Evolutionary conservation across 2,888 invertebrate species (phyloP).

Genomic region (Cosmorhoe ocellata): DNA sequence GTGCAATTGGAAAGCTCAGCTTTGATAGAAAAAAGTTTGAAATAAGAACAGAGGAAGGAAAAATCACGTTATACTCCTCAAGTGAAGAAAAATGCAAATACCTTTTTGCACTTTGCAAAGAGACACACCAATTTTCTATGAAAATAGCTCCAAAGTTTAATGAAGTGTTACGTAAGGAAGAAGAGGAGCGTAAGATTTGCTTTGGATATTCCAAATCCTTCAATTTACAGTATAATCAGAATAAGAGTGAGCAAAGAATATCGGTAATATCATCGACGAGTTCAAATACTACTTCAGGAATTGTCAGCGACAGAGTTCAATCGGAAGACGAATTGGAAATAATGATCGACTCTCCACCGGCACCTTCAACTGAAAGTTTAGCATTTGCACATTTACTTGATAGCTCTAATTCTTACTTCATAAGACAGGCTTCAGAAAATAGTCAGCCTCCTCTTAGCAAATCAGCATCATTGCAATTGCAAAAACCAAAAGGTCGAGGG

Average conservation of each 20-base stretch:
- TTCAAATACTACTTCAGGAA: constrained; percentile 98
- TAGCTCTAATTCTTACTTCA: constrained; percentile 77
- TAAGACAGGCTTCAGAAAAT: constrained; percentile 59
- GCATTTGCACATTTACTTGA: constrained; percentile 90
- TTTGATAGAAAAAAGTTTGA: constrained; percentile 99
- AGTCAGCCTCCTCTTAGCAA: constrained; percentile 57
- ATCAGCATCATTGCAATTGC: constrained; percentile 66
- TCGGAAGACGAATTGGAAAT: constrained; percentile 97
- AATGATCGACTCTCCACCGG: constrained; percentile 91
- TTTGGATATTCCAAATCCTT: constrained; percentile 87
- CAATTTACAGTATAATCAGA: constrained; percentile 83
- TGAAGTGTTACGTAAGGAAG: constrained; percentile 91
- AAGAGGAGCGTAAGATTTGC: constrained; percentile 87
- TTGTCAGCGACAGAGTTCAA: constrained; percentile 97
- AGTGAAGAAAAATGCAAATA: constrained; percentile 97
- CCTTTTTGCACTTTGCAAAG: constrained; percentile 92
- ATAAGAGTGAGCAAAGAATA: constrained; percentile 90
- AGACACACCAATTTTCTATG: constrained; percentile 98
- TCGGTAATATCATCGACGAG: constrained; percentile 96
- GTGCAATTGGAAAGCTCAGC: constrained; percentile 96
- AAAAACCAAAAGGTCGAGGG: constrained; percentile 56
- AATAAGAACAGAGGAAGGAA: constrained; percentile 94
- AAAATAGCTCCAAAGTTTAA: constrained; percentile 92
- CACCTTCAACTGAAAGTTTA: constrained; percentile 93
- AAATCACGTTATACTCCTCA: constrained; percentile 94